Conservation (phyloP, 2,113 vertebrate genomes). For the Odontophorus gujanensis region DNA sequence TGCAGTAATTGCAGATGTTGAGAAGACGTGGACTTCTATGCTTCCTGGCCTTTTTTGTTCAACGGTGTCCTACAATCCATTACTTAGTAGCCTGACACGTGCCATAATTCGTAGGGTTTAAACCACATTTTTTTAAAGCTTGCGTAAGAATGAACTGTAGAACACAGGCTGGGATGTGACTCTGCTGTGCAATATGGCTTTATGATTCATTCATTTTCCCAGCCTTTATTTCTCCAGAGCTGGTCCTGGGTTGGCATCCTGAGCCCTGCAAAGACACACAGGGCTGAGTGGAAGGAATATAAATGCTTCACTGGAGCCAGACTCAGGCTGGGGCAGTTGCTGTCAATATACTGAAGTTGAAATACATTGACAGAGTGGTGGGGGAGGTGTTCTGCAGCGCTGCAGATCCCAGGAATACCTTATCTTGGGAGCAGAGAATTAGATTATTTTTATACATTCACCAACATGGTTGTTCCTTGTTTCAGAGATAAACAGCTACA, state of each 20-base stretch:
- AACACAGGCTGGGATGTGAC: not conserved
- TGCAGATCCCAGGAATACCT: constrained; percentile 4
- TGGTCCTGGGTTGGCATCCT: not conserved
- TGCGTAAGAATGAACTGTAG: not conserved
- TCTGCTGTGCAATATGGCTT: not conserved
- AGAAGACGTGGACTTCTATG: not conserved
- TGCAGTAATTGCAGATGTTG: not conserved
- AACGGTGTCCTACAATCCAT: not conserved
- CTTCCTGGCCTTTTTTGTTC: not conserved
- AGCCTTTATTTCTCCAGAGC: constrained; percentile 36
- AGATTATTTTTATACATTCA: not conserved
- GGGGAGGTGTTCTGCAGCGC: constrained; percentile 21
- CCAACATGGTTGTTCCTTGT: not conserved
- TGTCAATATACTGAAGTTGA: constrained; percentile 45
- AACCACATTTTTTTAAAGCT: not conserved
- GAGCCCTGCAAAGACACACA: not conserved
- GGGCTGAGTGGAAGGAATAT: constrained; percentile 37
- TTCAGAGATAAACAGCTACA: not conserved
- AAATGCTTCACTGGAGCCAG: constrained; percentile 58
- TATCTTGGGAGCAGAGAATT: not conserved
- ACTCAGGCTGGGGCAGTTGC: not conserved
- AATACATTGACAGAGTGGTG: not conserved
- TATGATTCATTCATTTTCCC: constrained; percentile 39
- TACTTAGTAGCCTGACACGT: not conserved
- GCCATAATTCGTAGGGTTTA: not conserved